phyloP scores from a whole-genome alignment of 2,888 invertebrate species.

The Folsomia candida region DNA sequence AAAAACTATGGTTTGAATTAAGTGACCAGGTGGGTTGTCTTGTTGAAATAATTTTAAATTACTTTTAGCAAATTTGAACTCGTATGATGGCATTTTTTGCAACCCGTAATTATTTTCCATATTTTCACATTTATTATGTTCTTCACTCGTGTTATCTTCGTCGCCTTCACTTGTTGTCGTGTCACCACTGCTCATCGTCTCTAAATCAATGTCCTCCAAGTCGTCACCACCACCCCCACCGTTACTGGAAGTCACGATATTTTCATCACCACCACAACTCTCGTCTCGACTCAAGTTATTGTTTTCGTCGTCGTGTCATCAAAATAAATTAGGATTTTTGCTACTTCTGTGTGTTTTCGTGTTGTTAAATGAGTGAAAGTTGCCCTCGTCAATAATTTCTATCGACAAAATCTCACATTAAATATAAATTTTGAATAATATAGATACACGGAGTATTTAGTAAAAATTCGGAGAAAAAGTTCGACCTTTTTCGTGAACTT shows the following conservation, averaged over 20 bases:
- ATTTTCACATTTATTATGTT: background rate
- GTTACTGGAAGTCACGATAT: background rate
- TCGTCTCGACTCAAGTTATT: background rate
- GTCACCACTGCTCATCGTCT: background rate
- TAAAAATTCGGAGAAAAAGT: too few relatives aligned
- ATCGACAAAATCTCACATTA: too few relatives aligned
- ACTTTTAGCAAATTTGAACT: constrained; percentile 39
- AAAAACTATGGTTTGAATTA: too few relatives aligned
- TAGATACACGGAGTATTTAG: too few relatives aligned
- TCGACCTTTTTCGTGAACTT: too few relatives aligned
- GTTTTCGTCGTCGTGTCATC: background rate
- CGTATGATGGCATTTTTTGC: constrained; percentile 49
- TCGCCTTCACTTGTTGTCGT: background rate
- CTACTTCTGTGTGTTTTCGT: too few relatives aligned
- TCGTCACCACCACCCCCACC: background rate
- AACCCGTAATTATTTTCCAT: constrained; percentile 28
- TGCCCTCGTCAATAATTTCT: too few relatives aligned
- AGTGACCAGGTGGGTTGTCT: too few relatives aligned
- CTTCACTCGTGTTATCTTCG: background rate
- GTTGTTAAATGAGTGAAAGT: too few relatives aligned
- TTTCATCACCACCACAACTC: constrained; percentile 15
- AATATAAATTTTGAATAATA: too few relatives aligned
- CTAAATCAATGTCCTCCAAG: background rate
- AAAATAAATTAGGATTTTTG: too few relatives aligned
- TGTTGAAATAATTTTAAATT: background rate